Base-by-base conservation (phyloP, 2,113 vertebrate species). In the Spea bombifrons region DNA sequence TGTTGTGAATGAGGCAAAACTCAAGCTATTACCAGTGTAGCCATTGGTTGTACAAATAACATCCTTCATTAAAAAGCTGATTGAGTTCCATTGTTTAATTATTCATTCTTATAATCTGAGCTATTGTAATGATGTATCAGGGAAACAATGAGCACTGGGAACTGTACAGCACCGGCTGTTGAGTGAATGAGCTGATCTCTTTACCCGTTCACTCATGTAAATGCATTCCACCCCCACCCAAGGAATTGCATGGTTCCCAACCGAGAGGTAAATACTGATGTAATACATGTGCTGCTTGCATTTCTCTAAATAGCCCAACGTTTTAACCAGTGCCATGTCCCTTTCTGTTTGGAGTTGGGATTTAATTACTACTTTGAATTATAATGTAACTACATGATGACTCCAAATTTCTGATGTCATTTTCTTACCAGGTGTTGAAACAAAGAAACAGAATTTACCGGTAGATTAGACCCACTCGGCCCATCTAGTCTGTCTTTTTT, bases 121-220 rank as follows among this genome's bases (percentile, higher is more conserved):
- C 76, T 63, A 71, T 78, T 78, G 76, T 78, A 53, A 78, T 8
- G 67, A 64, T 53, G 57, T 71, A 12, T 65, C 9, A 13, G 50
- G 55, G 68, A 78, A 78, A 78, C 76, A 78, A 78, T 78, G 76
- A 46, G 12, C 59, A 57, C 57, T 48, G 57, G 46, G 76, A 52
- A 52, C 76, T 63, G 53, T 48, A 15, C 50, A 78, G 55, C 75
- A 44, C 67, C 75, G 59, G 59, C 52, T 67, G 74, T 67, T 63
- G 48, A 43, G 16, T n/a, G 44, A 65, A 70, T 49, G 30, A n/a
- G 17, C 50, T 30, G 3, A 71, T 71, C 16, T 5, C 52, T 53
- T 9, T 16, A 71, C 49, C 52, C 69, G 43, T 52, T 71, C 49
- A 53, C 48, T 63, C 53, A 17, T 49, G n/a, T 64, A 0, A 7